A percentile compares a stretch with the other conserved stretches of the same genome.
These are phyloP conservation scores for Hydrozoanthus tunicans DNA, from an alignment of 64 coral and sea anemone species.

Conservation along the genomic window DNA sequence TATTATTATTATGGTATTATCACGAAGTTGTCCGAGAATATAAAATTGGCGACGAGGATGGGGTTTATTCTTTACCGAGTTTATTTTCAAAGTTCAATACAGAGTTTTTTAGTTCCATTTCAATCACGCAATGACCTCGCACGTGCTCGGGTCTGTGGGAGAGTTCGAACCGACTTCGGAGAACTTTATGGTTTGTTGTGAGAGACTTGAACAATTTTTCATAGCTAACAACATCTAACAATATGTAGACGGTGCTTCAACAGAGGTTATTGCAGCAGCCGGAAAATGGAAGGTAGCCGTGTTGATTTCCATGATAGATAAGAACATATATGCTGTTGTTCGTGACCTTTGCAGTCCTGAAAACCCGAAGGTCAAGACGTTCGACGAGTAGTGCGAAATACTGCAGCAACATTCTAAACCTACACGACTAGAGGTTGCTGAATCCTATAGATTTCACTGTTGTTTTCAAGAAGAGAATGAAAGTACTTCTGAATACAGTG, in stretches of 20 bases:
- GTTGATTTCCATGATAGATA: slow-evolving; percentile 73
- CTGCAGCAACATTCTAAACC: slow-evolving; percentile 60
- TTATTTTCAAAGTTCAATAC: background rate
- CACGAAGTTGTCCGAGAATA: too few species aligned
- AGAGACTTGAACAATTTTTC: slow-evolving; percentile 39
- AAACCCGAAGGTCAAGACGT: slow-evolving; percentile 57
- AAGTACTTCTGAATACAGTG: slow-evolving; percentile 17
- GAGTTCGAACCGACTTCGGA: slow-evolving; percentile 27
- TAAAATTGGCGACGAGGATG: too few species aligned
- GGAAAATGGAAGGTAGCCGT: slow-evolving; percentile 59
- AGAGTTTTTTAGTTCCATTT: background rate
- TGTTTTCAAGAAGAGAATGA: slow-evolving; percentile 68
- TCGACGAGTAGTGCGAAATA: slow-evolving; percentile 50
- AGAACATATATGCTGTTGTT: slow-evolving; percentile 42
- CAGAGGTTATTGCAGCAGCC: slow-evolving; percentile 12
- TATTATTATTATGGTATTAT: too few species aligned
- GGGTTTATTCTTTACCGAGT: background rate
- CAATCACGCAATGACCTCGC: background rate
- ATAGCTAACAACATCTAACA: slow-evolving; percentile 43
- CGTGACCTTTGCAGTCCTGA: slow-evolving; percentile 61
- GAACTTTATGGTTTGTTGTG: slow-evolving; percentile 32
- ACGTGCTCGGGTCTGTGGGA: slow-evolving; percentile 5
- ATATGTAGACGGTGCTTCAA: background rate
- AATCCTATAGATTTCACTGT: slow-evolving; percentile 64
- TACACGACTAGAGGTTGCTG: slow-evolving; percentile 58